phyloP scores from a whole-genome alignment of 2,113 vertebrate genomes.

The Chionomys nivalis region DNA sequence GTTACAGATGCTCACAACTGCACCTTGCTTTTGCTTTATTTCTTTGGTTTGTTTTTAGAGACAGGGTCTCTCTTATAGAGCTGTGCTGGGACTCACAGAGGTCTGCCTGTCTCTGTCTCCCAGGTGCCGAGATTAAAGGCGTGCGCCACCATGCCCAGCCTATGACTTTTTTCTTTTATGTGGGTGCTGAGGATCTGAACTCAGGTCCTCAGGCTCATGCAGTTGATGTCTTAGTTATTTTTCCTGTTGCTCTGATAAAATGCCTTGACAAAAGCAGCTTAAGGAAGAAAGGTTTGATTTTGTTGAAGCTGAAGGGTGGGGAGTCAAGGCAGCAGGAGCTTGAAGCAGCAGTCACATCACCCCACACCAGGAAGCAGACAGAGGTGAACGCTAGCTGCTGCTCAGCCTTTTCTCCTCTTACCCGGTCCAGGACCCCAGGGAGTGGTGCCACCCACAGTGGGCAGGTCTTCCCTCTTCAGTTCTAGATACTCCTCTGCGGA shows the following conservation, averaged over 20 bases:
- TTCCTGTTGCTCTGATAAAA: not conserved
- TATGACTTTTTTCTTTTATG: not conserved
- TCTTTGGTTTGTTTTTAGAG: not conserved
- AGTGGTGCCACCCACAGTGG: not conserved
- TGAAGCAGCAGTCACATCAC: not conserved
- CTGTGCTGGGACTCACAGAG: not conserved
- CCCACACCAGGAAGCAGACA: not conserved
- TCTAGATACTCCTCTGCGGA: not conserved
- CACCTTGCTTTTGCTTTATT: not conserved
- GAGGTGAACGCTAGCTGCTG: no score
- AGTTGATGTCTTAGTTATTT: not conserved
- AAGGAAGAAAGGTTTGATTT: not conserved
- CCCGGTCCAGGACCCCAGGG: not conserved
- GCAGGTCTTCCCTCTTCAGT: not conserved
- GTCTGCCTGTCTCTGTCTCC: not conserved
- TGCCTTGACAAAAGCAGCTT: not conserved
- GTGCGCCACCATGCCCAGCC: not conserved
- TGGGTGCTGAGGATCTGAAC: not conserved
- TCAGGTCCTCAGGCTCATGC: not conserved
- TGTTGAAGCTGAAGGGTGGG: not conserved
- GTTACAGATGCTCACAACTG: not conserved
- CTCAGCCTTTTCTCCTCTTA: not conserved
- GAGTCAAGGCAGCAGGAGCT: not conserved
- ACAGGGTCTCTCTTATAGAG: not conserved
- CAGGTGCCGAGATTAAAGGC: not conserved